phyloP scores from a whole-genome alignment of 2,797 vertebrate species.

The Poecilia wingei region DNA sequence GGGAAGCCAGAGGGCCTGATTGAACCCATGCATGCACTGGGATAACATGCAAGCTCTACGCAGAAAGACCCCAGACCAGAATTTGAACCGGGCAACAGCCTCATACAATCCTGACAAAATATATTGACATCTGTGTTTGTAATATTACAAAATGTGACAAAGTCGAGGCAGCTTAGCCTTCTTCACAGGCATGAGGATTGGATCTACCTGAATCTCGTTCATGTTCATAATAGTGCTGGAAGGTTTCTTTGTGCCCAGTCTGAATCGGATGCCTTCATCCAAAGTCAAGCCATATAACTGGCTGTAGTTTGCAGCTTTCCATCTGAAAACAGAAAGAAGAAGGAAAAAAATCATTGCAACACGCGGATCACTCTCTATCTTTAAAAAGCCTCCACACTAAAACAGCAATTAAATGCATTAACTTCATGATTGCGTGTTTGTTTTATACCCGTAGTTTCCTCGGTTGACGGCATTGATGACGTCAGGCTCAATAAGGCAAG shows the following conservation, averaged over 20 bases:
- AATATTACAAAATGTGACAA: not conserved
- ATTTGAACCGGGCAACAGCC: no score
- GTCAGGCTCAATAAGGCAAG: slow-evolving; percentile 89
- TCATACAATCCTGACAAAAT: not conserved
- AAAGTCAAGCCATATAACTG: slow-evolving; percentile 93
- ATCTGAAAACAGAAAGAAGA: slow-evolving; percentile 75
- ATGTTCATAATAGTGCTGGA: slow-evolving; percentile 91
- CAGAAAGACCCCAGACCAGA: no score
- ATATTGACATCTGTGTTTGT: not conserved
- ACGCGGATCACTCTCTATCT: not conserved
- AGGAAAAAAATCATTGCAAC: slow-evolving; percentile 1
- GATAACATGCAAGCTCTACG: no score
- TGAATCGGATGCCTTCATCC: slow-evolving; percentile 90
- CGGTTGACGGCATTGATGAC: slow-evolving; percentile 87
- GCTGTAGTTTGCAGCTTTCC: slow-evolving; percentile 93
- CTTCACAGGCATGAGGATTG: not conserved
- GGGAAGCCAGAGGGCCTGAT: no score
- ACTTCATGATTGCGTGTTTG: not conserved
- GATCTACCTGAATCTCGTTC: slow-evolving; percentile 92
- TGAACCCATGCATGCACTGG: no score
- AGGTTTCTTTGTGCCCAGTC: slow-evolving; percentile 91
- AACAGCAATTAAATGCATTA: not conserved
- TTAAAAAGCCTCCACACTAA: not conserved
- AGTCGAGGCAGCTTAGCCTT: not conserved
- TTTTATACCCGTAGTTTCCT: slow-evolving; percentile 87